Percentiles rank a stretch among this genome's conserved stretches.
Conservation (phyloP, 2,888 invertebrate species). For the Cosmia pyralina region DNA sequence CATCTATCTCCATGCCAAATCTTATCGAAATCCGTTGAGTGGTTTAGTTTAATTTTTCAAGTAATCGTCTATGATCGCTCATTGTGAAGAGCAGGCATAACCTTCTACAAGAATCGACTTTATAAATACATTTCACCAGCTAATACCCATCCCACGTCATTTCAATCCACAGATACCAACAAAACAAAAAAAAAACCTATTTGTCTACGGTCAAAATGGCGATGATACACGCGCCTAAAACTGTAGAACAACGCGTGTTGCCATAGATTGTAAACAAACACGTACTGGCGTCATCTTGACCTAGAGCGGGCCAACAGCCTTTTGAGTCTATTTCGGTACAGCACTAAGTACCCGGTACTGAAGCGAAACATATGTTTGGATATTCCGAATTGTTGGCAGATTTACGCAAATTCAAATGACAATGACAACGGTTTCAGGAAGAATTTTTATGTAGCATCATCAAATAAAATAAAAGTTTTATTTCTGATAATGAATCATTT, state of each 20-base stretch:
- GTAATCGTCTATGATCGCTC: no score
- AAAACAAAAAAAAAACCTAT: slow-evolving; percentile 11
- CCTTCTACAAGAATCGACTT: neutral
- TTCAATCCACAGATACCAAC: slow-evolving; percentile 8
- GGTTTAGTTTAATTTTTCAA: no score
- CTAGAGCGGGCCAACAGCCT: slow-evolving; percentile 72
- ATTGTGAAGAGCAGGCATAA: neutral
- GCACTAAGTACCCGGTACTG: slow-evolving; percentile 42
- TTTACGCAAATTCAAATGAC: slow-evolving; percentile 39
- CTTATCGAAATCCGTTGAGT: no score
- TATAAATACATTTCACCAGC: neutral
- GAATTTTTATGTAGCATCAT: slow-evolving; percentile 7
- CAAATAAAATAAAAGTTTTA: neutral
- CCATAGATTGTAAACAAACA: slow-evolving; percentile 53
- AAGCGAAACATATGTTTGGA: slow-evolving; percentile 33
- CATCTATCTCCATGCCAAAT: no score
- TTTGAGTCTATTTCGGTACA: slow-evolving; percentile 68
- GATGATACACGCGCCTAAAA: slow-evolving; percentile 30
- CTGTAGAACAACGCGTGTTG: slow-evolving; percentile 28
- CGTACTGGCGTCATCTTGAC: slow-evolving; percentile 68
- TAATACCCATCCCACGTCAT: neutral
- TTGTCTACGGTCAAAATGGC: slow-evolving; percentile 32
- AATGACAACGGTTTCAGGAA: slow-evolving; percentile 38
- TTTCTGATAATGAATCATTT: slow-evolving; percentile 16
- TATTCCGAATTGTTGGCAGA: slow-evolving; percentile 25